Base-by-base conservation (phyloP, 2,888 invertebrate genomes). In the Xylota segnis region DNA sequence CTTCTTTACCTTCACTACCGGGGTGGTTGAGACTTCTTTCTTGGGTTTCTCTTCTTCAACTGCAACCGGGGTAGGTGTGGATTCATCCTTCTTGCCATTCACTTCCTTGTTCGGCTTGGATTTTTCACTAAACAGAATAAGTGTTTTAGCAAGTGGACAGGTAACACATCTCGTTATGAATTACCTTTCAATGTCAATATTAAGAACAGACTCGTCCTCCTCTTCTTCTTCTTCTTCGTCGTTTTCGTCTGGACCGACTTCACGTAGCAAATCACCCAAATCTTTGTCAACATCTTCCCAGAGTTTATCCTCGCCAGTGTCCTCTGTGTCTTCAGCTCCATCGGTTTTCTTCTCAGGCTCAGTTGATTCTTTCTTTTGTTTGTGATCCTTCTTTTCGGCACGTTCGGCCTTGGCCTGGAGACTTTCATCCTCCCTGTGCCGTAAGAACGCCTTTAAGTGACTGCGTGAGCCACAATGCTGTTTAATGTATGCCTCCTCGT, bases 261-360 rank as follows among this genome's bases (percentile, higher is more conserved):
- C 95, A 12, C 95, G 94, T 40, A 96, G 92, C 70, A 96, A 93
- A 89, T 96, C 96, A 5, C 96, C 96, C 82, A 96, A 93, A 91
- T 96, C 96, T 90, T 96, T 96, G 90, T 96, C 96, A 34, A 96
- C 96, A 91, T 96, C 96, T 29, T 95, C 96, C 96, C 96, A 96
- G 74, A 96, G 90, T 89, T 96, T 96, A 88, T 96, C 96, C 88
- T 95, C 95, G 79, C 93, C 94, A 34, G 93, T 92, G 43, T 93
- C 95, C 29, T 93, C 93, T n/a, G 92, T 93, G 29, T 91, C 91
- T n/a, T 88, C 82, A 37, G 90, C 87, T 6, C 63, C 88, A 0
- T 83, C 88, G 1, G 45, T 63, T n/a, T 88, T 86, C 50, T 84
- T 88, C 0, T 88, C 75, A 16, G 59, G 7, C 40, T 87, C 79